Evolutionary conservation across 2,888 invertebrate species (phyloP), one percentile per base, ranked within the genome.

Genomic region (Hermaeophaga mercurialis): DNA sequence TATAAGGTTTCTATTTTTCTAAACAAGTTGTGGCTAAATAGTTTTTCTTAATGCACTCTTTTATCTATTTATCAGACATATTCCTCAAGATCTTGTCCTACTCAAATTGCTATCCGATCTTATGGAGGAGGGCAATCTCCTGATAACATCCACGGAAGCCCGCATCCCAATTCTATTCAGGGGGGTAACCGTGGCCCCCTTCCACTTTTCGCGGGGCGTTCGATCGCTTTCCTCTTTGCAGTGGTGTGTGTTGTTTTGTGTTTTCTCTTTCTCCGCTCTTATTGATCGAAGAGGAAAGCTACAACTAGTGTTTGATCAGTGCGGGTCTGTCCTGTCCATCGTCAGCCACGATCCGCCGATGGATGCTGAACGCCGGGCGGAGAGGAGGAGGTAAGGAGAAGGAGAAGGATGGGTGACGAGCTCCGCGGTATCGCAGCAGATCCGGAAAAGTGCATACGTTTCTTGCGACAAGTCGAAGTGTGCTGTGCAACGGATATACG

Each of bases 221-320:
- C 65, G 65, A 62, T 66, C 65, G 65, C 58, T 60, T 11, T 24
- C 24, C 26, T 11, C 43, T 36, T 57, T 62, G 54, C 60, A 63
- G 64, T 64, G 62, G 64, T 56, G 59, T 48, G 66, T 70, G 72
- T 71, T 72, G 70, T 70, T 71, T 72, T 68, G 69, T 69, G 66
- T 69, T 69, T 71, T 71, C 69, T 69, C 69, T 70, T 60, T 61
- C 67, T 64, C 67, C 62, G 66, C 65, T 63, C 60, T 65, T 70
- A 69, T 69, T 66, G 67, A 70, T 69, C 70, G 68, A 63, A 61
- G 64, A 58, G 59, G n/a, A n/a, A n/a, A 62, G 62, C 65, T 64
- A 66, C 64, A 61, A 63, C 59, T 58, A 59, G 65, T 70, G 68
- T 70, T 68, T 69, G 69, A 71, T 68, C 68, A 69, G 70, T 62